phyloP scores from a whole-genome alignment of 2,797 vertebrate genomes.

The Trichosurus vulpecula region DNA sequence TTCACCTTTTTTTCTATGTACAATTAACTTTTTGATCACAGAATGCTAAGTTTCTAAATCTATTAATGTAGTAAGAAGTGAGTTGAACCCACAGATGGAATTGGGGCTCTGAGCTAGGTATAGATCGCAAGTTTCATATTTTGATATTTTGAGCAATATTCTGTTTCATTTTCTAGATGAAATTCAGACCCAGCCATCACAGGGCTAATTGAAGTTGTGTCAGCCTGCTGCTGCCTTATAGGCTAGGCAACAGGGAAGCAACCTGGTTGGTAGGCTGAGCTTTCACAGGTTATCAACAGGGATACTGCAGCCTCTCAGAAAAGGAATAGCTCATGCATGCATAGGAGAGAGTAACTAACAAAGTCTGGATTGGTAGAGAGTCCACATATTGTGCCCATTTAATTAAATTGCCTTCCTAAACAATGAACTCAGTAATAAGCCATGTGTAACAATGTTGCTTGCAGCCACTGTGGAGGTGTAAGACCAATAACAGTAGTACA shows the following conservation, averaged over 20 bases:
- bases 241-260: not conserved
- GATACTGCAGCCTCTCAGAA: not conserved
- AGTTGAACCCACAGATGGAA: not conserved
- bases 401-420: too few relatives aligned
- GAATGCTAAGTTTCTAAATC: not conserved
- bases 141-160: not conserved
- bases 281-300: not conserved
- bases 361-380: not conserved
- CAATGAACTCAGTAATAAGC: too few relatives aligned
- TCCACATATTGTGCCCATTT: too few relatives aligned
- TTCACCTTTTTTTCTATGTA: not conserved
- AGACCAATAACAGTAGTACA: too few relatives aligned
- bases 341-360: not conserved
- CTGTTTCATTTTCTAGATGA: not conserved
- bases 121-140: not conserved
- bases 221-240: too few relatives aligned
- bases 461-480: too few relatives aligned
- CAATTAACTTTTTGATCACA: not conserved
- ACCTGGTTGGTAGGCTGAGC: not conserved
- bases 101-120: not conserved
- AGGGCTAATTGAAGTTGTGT: not conserved
- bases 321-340: not conserved
- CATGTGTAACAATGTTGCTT: too few relatives aligned
- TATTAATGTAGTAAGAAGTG: not conserved
- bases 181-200: not conserved